phyloP scores from a whole-genome alignment of 1,140 invertebrate species.

The Trachymyrmex septentrionalis region DNA sequence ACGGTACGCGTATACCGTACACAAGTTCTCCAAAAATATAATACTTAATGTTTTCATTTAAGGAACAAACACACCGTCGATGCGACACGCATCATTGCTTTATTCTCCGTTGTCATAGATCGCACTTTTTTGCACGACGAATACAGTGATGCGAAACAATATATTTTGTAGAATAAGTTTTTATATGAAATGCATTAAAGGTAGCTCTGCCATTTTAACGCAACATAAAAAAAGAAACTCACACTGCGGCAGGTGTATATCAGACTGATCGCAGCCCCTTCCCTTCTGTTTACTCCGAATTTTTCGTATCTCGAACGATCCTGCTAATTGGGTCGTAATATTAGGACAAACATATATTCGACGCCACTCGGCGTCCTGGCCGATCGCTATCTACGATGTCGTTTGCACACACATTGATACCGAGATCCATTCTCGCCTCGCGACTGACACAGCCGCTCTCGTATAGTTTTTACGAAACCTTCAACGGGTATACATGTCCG shows the following conservation, averaged over 20 bases:
- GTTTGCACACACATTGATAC: slow-evolving; percentile 20
- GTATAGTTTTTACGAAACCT: slow-evolving; percentile 70
- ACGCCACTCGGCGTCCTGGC: slow-evolving; percentile 20
- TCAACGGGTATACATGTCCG: slow-evolving; percentile 53
- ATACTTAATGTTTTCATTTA: not conserved
- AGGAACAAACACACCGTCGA: not conserved
- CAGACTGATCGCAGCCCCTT: slow-evolving; percentile 4
- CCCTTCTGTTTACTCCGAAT: not conserved
- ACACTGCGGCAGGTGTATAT: not conserved
- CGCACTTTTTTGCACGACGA: not conserved
- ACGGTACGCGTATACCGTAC: not conserved
- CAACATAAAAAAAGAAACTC: not conserved
- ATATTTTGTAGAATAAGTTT: slow-evolving; percentile 2
- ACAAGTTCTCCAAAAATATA: slow-evolving; percentile 1
- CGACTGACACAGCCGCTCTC: slow-evolving; percentile 14
- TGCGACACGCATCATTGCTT: not conserved
- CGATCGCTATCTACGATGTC: slow-evolving; percentile 47
- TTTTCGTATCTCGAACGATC: slow-evolving; percentile 12
- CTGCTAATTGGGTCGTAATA: slow-evolving; percentile 53
- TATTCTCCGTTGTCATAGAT: not conserved
- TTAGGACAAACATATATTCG: slow-evolving; percentile 41
- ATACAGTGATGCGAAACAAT: not conserved
- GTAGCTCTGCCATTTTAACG: not conserved
- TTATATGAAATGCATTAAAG: not conserved
- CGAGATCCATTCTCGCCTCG: slow-evolving; percentile 35